phyloP scores from a whole-genome alignment of 2,113 vertebrate genomes.

The Psittacus erithacus region DNA sequence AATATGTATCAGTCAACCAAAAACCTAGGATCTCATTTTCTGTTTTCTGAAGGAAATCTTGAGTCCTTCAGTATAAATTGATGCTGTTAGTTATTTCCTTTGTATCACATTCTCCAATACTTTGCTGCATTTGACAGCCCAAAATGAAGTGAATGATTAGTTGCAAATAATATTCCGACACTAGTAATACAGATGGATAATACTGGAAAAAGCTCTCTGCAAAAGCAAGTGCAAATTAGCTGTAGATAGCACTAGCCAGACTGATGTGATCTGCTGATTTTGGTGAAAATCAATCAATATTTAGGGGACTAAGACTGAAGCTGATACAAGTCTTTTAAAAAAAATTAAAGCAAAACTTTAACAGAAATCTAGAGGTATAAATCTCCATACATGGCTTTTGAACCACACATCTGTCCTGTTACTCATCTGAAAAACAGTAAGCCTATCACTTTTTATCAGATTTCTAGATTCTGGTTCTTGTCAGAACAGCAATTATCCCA shows the following conservation, averaged over 20 bases:
- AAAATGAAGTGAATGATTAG: background rate
- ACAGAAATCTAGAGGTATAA: background rate
- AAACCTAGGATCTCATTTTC: background rate
- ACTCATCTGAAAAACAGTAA: background rate
- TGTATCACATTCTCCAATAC: background rate
- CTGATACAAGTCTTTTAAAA: background rate
- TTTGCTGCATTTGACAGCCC: background rate
- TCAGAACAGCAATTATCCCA: background rate
- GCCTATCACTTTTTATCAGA: background rate
- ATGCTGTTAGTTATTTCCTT: background rate
- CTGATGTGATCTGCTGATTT: background rate
- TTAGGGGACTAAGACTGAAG: background rate
- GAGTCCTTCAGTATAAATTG: background rate
- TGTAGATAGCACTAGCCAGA: background rate
- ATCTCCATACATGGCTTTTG: background rate
- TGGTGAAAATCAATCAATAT: background rate
- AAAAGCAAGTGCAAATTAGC: background rate
- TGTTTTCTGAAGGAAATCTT: background rate
- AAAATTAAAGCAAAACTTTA: background rate
- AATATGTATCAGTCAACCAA: background rate
- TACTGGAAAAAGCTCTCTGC: background rate
- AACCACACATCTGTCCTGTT: background rate
- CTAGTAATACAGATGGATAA: background rate
- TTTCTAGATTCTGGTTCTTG: background rate
- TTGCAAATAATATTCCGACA: background rate